phyloP scores from a whole-genome alignment of 1,140 invertebrate genomes.

The Latrodectus geometricus region DNA sequence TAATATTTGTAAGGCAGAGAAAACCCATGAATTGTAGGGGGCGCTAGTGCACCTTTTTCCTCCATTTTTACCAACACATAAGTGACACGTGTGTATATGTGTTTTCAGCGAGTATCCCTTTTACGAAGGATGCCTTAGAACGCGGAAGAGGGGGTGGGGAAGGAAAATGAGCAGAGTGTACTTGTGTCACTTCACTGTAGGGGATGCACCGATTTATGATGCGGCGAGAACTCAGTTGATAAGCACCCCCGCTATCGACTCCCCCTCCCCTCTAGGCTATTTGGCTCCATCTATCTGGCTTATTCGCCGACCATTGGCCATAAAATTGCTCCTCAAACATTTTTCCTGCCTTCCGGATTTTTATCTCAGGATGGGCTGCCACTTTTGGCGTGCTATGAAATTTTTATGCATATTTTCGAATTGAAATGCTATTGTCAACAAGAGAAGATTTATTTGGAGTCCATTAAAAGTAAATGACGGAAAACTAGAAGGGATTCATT shows the following conservation, averaged over 20 bases:
- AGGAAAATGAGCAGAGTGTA: neutral
- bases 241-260: slow-evolving; percentile 26
- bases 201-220: slow-evolving; percentile 60
- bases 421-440: no score
- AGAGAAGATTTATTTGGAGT: no score
- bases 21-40: neutral
- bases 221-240: slow-evolving; percentile 60
- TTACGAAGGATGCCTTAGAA: slow-evolving; percentile 34
- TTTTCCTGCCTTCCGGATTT: slow-evolving; percentile 58
- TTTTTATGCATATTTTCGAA: neutral
- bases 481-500: no score
- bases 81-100: slow-evolving; percentile 56
- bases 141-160: neutral
- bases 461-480: no score
- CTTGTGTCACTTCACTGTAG: slow-evolving; percentile 41
- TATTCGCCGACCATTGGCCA: slow-evolving; percentile 61
- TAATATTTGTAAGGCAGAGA: neutral
- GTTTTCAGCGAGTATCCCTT: slow-evolving; percentile 38
- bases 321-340: slow-evolving; percentile 62
- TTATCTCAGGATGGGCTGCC: slow-evolving; percentile 34
- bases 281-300: slow-evolving; percentile 62
- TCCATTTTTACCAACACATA: slow-evolving; percentile 13
- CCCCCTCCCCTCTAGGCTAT: slow-evolving; percentile 52
- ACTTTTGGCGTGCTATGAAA: slow-evolving; percentile 19
- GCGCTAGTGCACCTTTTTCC: slow-evolving; percentile 27